Evolutionary conservation across 2,888 invertebrate species (phyloP).

Genomic region (Notodonta dromedarius): DNA sequence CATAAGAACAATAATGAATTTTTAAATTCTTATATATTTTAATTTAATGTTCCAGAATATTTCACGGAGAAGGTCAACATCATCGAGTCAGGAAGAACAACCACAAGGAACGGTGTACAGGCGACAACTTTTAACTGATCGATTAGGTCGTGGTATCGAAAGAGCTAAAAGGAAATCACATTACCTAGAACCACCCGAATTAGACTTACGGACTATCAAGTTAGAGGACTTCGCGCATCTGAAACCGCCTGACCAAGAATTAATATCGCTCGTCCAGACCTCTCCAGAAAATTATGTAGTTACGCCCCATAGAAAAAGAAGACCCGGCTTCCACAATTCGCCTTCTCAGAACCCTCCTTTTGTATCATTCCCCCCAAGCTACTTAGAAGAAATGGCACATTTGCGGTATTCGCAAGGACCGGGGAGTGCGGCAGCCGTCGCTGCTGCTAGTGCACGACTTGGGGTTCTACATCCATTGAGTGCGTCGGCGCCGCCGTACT

Average conservation of each 20-base stretch:
- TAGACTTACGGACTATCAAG: constrained; percentile 86
- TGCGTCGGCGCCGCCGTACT: constrained; percentile 89
- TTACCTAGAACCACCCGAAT: constrained; percentile 87
- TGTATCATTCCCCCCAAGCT: constrained; percentile 91
- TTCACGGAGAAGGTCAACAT: constrained; percentile 76
- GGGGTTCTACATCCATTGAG: constrained; percentile 86
- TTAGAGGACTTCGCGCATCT: constrained; percentile 87
- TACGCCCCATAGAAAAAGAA: constrained; percentile 93
- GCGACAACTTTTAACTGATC: constrained; percentile 85
- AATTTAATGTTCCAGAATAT: constrained; percentile 62
- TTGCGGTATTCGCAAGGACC: constrained; percentile 86
- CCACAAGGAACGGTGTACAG: constrained; percentile 83
- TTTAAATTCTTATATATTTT: constrained; percentile 9
- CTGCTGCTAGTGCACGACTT: constrained; percentile 82
- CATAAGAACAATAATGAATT: constrained; percentile 6
- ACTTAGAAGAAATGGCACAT: constrained; percentile 88
- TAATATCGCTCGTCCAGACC: constrained; percentile 87
- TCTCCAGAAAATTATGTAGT: constrained; percentile 94
- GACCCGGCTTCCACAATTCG: constrained; percentile 94
- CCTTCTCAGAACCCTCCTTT: constrained; percentile 95
- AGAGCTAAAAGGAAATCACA: constrained; percentile 86
- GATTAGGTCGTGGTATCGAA: constrained; percentile 85
- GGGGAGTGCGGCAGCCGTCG: constrained; percentile 84
- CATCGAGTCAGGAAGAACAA: constrained; percentile 80
- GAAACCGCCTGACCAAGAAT: constrained; percentile 88